Evolutionary conservation across 2,888 invertebrate genomes (phyloP).

Genomic region (Metalampra italica): DNA sequence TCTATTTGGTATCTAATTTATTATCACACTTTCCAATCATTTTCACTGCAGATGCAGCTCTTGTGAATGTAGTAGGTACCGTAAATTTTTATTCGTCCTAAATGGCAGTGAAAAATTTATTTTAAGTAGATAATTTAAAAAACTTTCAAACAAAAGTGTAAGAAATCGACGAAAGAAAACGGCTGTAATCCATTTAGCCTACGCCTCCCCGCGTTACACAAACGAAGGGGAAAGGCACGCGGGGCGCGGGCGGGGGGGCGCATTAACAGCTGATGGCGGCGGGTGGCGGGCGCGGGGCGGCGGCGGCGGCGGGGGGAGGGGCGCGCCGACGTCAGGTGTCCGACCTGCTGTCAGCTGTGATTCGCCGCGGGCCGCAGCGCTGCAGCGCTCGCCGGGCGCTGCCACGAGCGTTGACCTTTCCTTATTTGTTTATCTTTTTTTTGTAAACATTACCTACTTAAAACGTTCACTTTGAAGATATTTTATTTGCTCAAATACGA

Average conservation of each 20-base stretch:
- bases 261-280: conserved; percentile 76
- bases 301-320: conserved; percentile 27
- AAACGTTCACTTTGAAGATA: conserved; percentile 5
- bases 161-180: background rate
- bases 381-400: conserved; percentile 49
- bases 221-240: conserved; percentile 77
- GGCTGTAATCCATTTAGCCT: conserved; percentile 37
- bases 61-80: no score
- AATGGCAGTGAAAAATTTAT: no score
- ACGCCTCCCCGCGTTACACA: conserved; percentile 72
- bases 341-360: conserved; percentile 59
- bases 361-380: conserved; percentile 44
- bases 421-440: conserved; percentile 66
- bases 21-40: no score
- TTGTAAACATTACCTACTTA: conserved; percentile 39
- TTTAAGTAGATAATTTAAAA: no score
- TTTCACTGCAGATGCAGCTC: no score
- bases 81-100: no score
- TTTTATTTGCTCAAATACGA: background rate
- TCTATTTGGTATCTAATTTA: no score
- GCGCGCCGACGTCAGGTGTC: conserved; percentile 67
- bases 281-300: conserved; percentile 25
- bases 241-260: conserved; percentile 47
- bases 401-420: conserved; percentile 62
- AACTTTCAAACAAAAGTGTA: background rate